Evolutionary conservation across 2,888 invertebrate genomes (phyloP).

Genomic region (Aquatica leii): DNA sequence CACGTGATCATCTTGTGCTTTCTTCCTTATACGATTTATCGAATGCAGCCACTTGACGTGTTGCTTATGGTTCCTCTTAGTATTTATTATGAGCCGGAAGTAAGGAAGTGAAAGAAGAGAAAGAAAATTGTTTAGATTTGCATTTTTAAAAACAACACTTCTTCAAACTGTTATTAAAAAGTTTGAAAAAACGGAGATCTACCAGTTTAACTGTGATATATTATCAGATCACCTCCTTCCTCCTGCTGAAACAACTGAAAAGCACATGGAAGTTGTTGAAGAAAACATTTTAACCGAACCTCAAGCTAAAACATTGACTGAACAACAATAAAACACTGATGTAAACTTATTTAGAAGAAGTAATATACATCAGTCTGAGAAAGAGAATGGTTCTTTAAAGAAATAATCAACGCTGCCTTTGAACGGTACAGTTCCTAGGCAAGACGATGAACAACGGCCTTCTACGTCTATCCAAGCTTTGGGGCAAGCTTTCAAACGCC

Average conservation of each 20-base stretch:
- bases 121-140: not conserved
- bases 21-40: constrained; percentile 38
- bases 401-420: not conserved
- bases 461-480: too few relatives aligned
- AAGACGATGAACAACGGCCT: too few relatives aligned
- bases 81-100: too few relatives aligned
- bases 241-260: not conserved
- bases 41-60: constrained; percentile 46
- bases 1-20: constrained; percentile 36
- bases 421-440: too few relatives aligned
- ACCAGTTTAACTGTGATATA: not conserved
- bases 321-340: too few relatives aligned
- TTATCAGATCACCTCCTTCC: not conserved
- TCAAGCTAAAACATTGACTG: too few relatives aligned
- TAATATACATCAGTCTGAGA: too few relatives aligned
- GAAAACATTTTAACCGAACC: too few relatives aligned
- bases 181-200: constrained; percentile 2
- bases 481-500: too few relatives aligned
- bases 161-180: not conserved
- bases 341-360: too few relatives aligned
- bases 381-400: too few relatives aligned
- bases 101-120: not conserved
- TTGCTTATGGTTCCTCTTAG: constrained; percentile 4
- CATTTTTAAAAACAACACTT: not conserved
- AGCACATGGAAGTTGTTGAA: not conserved